Conservation (phyloP, 2,797 vertebrate genomes). For the Pristis pectinata region DNA sequence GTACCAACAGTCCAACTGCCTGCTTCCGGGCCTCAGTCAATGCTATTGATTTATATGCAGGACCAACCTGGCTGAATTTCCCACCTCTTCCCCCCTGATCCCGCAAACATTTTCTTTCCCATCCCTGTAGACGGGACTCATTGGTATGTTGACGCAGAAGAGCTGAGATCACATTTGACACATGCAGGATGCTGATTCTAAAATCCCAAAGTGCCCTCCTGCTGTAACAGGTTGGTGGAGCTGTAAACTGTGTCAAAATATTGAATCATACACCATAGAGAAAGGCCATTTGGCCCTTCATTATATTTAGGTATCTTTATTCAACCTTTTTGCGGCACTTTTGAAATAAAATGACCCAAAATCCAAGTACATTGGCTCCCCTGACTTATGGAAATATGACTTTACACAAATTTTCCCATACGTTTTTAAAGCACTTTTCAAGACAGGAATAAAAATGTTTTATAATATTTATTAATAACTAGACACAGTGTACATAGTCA, state of each 20-base stretch:
- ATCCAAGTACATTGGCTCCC: not conserved
- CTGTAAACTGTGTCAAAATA: not conserved
- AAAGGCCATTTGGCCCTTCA: not conserved
- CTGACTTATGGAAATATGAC: too few species aligned
- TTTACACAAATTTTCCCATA: too few species aligned
- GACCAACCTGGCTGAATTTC: not conserved
- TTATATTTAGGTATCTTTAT: not conserved
- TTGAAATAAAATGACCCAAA: not conserved
- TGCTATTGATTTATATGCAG: not conserved
- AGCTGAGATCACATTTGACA: not conserved
- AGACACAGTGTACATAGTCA: too few species aligned
- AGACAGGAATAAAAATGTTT: too few species aligned
- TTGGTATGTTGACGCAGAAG: not conserved
- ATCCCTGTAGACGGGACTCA: not conserved
- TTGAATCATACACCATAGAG: not conserved
- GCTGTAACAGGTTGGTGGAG: not conserved
- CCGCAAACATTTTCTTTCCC: not conserved
- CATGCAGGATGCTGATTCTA: not conserved
- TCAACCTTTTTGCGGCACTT: not conserved
- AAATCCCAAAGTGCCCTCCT: not conserved
- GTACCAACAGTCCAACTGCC: not conserved
- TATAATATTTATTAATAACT: too few species aligned
- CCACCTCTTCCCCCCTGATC: not conserved
- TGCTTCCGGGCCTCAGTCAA: not conserved
- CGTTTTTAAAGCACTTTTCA: too few species aligned